These are phyloP conservation scores for Intellagama lesueurii DNA, from an alignment of 2,797 vertebrate genomes.

Conservation along the genomic window DNA sequence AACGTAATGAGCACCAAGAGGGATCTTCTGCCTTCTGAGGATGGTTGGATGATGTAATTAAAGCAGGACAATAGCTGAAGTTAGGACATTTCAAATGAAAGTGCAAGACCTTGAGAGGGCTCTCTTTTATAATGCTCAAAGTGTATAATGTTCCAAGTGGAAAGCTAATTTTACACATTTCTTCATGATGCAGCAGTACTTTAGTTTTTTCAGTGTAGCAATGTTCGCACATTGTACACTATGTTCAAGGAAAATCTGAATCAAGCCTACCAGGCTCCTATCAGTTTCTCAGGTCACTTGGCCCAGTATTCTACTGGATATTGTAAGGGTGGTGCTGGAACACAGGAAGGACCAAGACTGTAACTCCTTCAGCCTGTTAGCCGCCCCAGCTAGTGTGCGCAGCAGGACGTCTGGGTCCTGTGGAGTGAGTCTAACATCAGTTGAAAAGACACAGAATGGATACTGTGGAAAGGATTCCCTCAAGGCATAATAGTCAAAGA, in stretches of 20 bases:
- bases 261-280: too few species aligned
- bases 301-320: background rate
- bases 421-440: background rate
- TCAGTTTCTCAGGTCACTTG: background rate
- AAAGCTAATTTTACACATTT: background rate
- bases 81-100: slow-evolving; percentile 32
- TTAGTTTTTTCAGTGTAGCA: background rate
- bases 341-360: background rate
- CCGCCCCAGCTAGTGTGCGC: background rate
- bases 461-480: background rate
- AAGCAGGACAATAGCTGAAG: slow-evolving; percentile 21
- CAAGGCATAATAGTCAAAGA: background rate
- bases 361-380: background rate
- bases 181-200: background rate
- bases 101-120: background rate
- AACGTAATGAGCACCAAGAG: slow-evolving; percentile 1
- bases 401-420: background rate
- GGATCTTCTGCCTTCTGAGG: background rate
- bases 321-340: background rate
- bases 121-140: background rate
- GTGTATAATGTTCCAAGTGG: background rate
- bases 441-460: background rate
- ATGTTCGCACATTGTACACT: background rate
- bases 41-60: slow-evolving; percentile 8
- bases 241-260: background rate